phyloP scores from a whole-genome alignment of 2,888 invertebrate genomes.

The Orchesellides sinensis region DNA sequence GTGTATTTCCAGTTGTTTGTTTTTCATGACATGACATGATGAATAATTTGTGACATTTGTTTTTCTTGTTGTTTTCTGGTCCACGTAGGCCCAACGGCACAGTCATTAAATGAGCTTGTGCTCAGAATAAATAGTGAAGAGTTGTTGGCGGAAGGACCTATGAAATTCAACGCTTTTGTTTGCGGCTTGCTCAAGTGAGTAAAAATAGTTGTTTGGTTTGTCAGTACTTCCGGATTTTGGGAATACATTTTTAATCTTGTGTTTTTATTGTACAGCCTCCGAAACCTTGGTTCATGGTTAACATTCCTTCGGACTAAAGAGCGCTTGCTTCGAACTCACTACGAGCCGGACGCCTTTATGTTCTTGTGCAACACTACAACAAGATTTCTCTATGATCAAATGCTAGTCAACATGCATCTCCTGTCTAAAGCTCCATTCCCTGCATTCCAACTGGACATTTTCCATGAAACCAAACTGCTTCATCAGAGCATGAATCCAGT shows the following conservation, averaged over 20 bases:
- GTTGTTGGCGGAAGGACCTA: constrained; percentile 88
- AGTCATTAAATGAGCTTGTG: constrained; percentile 89
- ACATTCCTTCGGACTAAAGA: constrained; percentile 91
- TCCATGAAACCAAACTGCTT: constrained; percentile 87
- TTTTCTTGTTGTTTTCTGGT: constrained; percentile 13
- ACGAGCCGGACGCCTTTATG: constrained; percentile 86
- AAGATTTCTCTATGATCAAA: constrained; percentile 83
- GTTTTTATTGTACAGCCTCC: constrained; percentile 80
- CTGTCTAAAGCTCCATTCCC: constrained; percentile 83
- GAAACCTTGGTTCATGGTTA: constrained; percentile 94
- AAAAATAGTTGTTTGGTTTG: constrained; percentile 18
- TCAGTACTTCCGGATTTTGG: background rate
- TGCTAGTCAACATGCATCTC: constrained; percentile 87
- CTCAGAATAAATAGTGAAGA: constrained; percentile 89
- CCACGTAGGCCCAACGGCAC: constrained; percentile 84
- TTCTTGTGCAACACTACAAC: constrained; percentile 81
- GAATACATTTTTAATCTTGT: constrained; percentile 1
- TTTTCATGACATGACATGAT: constrained; percentile 17
- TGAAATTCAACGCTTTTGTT: constrained; percentile 93
- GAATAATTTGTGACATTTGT: constrained; percentile 42
- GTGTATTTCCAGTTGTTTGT: background rate
- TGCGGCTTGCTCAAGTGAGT: constrained; percentile 90
- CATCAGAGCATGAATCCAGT: constrained; percentile 84
- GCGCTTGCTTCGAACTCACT: constrained; percentile 87
- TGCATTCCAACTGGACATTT: constrained; percentile 86